Evolutionary conservation across 2,797 vertebrate genomes (phyloP).

Genomic region (Dromococcyx pavoninus): DNA sequence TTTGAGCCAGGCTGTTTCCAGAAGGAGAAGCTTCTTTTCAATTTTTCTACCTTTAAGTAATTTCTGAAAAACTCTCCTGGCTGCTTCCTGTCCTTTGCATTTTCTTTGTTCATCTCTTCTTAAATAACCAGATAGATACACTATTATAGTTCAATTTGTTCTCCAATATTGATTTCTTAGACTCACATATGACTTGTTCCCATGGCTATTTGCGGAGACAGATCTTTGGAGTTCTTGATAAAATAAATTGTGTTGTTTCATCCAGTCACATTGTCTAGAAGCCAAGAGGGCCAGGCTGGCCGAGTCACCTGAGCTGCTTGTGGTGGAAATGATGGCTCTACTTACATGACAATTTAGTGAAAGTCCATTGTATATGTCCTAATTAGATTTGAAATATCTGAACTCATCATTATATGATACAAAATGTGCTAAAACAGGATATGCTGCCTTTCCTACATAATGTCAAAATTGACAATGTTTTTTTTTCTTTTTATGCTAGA

Average conservation of each 20-base stretch:
- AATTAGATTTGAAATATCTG: background rate
- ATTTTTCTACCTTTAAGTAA: background rate
- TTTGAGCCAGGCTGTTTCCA: background rate
- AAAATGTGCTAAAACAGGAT: background rate
- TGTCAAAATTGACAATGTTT: background rate
- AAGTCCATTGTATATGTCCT: background rate
- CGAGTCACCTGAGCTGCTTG: background rate
- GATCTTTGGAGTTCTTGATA: background rate
- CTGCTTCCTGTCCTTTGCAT: background rate
- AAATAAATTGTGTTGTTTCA: background rate
- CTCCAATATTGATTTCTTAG: conserved; percentile 14
- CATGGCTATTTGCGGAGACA: background rate
- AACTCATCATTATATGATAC: background rate
- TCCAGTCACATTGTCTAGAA: background rate
- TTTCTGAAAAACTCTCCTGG: background rate
- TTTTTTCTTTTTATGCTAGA: background rate
- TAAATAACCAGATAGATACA: background rate
- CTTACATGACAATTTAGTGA: background rate
- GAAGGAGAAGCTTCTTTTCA: background rate
- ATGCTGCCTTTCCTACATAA: background rate
- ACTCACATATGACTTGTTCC: background rate
- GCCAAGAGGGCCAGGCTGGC: background rate
- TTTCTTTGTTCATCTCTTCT: conserved; percentile 27
- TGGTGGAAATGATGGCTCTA: background rate
- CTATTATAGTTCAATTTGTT: conserved; percentile 27